These are phyloP conservation scores for Mixornis gularis DNA, from an alignment of 2,113 vertebrate species.

Conservation along the genomic window DNA sequence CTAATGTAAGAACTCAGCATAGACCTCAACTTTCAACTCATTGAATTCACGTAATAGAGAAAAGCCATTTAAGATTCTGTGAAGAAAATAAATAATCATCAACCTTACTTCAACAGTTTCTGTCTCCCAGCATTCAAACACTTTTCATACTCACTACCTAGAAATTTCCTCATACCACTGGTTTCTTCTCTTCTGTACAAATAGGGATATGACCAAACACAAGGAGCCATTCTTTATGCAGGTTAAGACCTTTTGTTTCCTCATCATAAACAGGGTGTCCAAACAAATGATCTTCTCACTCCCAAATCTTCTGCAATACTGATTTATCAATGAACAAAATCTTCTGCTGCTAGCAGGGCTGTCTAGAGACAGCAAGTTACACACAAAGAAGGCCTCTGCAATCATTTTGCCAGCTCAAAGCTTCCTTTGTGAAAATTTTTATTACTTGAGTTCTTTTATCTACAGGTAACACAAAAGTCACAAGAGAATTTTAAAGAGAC, in stretches of 20 bases:
- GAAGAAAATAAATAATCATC: background rate
- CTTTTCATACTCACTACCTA: background rate
- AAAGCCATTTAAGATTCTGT: background rate
- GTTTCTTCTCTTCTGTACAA: background rate
- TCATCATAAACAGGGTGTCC: background rate
- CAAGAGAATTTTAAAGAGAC: background rate
- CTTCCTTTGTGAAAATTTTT: background rate
- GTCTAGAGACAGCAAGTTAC: background rate
- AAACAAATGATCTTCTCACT: background rate
- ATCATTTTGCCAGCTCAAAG: background rate
- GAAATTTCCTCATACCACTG: background rate
- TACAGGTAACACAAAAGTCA: background rate
- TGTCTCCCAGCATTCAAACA: background rate
- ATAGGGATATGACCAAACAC: background rate
- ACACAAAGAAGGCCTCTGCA: background rate
- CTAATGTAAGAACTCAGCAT: background rate
- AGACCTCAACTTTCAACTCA: background rate
- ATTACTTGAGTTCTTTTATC: background rate
- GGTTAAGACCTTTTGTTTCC: background rate
- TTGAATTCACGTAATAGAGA: background rate
- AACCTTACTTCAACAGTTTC: background rate
- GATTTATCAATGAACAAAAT: background rate
- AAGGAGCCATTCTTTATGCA: background rate
- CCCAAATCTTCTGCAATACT: background rate
- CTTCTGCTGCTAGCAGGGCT: background rate